Base-by-base conservation (phyloP, 2,797 vertebrate genomes). In the Spea hammondii region DNA sequence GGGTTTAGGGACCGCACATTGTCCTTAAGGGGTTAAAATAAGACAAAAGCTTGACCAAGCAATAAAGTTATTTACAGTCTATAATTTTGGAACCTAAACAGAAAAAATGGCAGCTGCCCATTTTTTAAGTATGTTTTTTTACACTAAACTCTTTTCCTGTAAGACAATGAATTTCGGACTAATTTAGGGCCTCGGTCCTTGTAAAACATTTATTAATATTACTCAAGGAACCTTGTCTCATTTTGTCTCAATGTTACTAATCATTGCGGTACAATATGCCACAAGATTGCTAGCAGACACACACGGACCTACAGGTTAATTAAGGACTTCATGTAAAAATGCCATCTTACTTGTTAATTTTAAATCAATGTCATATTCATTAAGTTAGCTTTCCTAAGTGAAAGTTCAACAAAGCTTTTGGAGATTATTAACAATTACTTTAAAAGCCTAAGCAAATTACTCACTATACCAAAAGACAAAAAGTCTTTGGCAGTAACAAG, bases 211-310 rank as follows among this genome's bases (percentile, higher is more conserved):
- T 65, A 76, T 65, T 75, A 65, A 76, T 64, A 70, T 68, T n/a
- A 65, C 72, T 70, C 50, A 55, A 59, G 70, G 50, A 54, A 65
- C 10, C 8, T 11, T 71, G 49, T 80, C 72, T 75, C 46, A 70
- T 80, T 80, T 80, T 65, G 60, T 68, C 72, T 70, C 59, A 60
- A 32, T 79, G 78, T 74, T 65, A 60, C 71, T 79, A 62, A 79
- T 79, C 70, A 79, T 67, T 62, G 68, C 13, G 45, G 8, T 67
- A 67, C 70, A 50, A 50, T 72, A 57, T 57, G 77, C 53, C 46
- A 79, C 68, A 62, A 62, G 66, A 60, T 60, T 60, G 44, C 62
- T 73, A 51, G 46, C 55, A 73, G 77, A 51, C 54, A 53, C 55
- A 46, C 45, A 68, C 12, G 54, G 14, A 62, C 51, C 32, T 53